Evolutionary conservation across 2,888 invertebrate genomes (phyloP).

Genomic region (Bellardia bayeri): DNA sequence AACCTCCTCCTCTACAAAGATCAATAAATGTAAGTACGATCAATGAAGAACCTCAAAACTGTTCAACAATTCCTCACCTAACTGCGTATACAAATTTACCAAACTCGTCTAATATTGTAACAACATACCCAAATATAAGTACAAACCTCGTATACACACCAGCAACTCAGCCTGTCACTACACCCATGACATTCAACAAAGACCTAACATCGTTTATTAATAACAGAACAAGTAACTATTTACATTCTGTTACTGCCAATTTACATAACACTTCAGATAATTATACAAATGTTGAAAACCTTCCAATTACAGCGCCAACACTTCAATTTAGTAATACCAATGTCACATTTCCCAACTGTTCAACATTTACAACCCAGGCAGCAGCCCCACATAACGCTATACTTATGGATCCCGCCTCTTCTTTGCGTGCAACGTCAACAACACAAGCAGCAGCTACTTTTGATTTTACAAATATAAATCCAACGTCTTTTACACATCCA

Average conservation of each 20-base stretch:
- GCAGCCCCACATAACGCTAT: too few relatives aligned
- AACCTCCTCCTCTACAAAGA: background rate
- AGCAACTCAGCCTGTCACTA: background rate
- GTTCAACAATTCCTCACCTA: background rate
- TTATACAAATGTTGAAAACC: background rate
- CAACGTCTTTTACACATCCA: too few relatives aligned
- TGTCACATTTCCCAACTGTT: too few relatives aligned
- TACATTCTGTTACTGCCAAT: conserved; percentile 6
- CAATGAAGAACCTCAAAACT: background rate
- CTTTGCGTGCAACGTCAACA: too few relatives aligned
- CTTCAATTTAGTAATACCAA: background rate
- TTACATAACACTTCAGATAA: conserved; percentile 11
- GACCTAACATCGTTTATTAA: conserved; percentile 32
- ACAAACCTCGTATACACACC: conserved; percentile 5
- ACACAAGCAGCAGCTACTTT: background rate
- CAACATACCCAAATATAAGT: conserved; percentile 19
- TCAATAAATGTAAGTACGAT: conserved; percentile 1
- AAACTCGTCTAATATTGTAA: background rate
- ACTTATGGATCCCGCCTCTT: too few relatives aligned
- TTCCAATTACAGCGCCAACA: background rate
- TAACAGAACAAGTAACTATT: background rate
- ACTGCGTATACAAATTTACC: background rate
- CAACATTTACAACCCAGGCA: too few relatives aligned
- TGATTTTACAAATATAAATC: too few relatives aligned
- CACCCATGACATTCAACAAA: conserved; percentile 1